Base-by-base conservation (phyloP, 1,140 invertebrate species). In the Diabrotica undecimpunctata region DNA sequence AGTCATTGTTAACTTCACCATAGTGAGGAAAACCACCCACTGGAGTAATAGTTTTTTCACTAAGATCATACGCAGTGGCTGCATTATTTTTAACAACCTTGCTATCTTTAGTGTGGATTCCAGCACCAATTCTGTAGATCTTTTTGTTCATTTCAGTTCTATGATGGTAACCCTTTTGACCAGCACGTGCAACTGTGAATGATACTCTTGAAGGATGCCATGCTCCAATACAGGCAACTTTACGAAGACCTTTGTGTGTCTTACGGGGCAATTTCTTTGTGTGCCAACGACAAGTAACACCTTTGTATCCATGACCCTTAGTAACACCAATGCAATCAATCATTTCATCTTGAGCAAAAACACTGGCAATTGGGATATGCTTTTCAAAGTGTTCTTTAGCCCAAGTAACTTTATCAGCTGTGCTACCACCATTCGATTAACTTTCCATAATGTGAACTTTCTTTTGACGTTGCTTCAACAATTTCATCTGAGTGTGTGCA, bases 1-100 rank as follows among this genome's bases (percentile, higher is more conserved):
- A 99, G 81, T 99, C 98, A 79, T 98, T 96, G 77, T 98, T 98
- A 6, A 99, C 97, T 83, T 98, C 93, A 83, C 98, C 98, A 83
- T 99, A 99, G 78, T 99, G 97, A 67, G 96, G 96, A 85, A 99
- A 99, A 70, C 98, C 98, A 83, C 98, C 98, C 95, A 99, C 97
- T 11, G 97, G 98, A 14, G 96, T 99, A 77, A 99, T 99, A 46
- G 91, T 92, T 82, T 99, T 99, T 73, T 98, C 96, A 53, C 96
- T 97, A 68, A 98, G 84, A 87, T 99, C 98, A 80, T 97, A 98
- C 59, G 98, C 95, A 56, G 97, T 99, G 6, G 95, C 93, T 52
- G 95, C 98, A 80, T 99, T 99, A 82, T 98, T 99, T 80, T 97
- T 98, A 64, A 98, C 86, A 36, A 98, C 5, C n/a, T 46, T 46